Percentiles rank a stretch among this genome's conserved stretches.
These are phyloP conservation scores for Sinocyclocheilus grahami DNA, from an alignment of 2,113 vertebrate genomes.

Conservation along the genomic window DNA sequence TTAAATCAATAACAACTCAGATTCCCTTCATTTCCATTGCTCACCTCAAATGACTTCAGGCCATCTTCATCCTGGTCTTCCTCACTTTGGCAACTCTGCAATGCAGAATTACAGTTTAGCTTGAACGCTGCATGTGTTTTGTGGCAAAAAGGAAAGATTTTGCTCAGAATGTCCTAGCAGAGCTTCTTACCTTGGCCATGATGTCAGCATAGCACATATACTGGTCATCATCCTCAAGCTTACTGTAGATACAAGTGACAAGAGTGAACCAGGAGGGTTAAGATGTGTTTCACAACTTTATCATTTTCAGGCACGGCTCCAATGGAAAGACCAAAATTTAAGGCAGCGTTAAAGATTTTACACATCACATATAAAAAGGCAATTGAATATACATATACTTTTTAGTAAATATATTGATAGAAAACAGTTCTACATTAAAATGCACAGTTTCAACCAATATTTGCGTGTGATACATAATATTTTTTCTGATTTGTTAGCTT, in stretches of 20 bases:
- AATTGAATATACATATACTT: not conserved
- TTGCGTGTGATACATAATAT: not conserved
- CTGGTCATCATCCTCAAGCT: conserved; percentile 83
- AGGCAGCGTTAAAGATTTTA: not conserved
- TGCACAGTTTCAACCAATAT: not conserved
- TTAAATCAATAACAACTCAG: not conserved
- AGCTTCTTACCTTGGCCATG: conserved; percentile 88
- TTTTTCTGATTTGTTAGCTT: not conserved
- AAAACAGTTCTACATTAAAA: not conserved
- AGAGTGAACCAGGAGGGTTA: not conserved
- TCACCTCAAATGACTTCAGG: conserved; percentile 94
- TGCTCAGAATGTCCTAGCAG: not conserved
- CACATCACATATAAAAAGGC: not conserved
- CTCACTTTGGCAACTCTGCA: conserved; percentile 89
- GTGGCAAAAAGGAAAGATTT: too few species aligned
- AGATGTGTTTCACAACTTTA: not conserved
- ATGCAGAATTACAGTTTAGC: conserved; percentile 34
- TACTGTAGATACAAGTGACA: conserved; percentile 69
- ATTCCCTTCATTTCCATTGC: conserved; percentile 40
- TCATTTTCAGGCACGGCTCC: not conserved
- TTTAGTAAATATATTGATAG: not conserved
- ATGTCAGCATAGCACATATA: conserved; percentile 90
- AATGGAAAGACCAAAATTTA: not conserved
- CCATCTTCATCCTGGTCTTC: conserved; percentile 83
- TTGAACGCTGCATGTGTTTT: not conserved